A percentile compares a stretch with the other conserved stretches of the same genome.
phyloP scores from a whole-genome alignment of 2,888 invertebrate genomes.

The Bellardia pandia region DNA sequence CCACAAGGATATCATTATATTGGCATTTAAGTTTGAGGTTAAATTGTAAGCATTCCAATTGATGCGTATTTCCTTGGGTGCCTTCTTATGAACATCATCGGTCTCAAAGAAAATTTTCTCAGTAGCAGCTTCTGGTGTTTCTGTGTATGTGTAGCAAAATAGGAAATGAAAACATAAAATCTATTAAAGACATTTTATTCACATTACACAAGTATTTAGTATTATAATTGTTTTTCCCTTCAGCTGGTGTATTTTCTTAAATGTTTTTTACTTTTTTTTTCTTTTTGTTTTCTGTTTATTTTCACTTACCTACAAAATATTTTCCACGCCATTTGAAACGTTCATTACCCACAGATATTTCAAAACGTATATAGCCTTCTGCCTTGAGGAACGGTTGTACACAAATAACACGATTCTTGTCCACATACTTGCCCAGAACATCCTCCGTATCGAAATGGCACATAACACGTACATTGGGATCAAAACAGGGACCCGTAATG shows the following conservation, averaged over 20 bases:
- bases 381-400: conserved; percentile 94
- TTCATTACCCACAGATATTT: conserved; percentile 92
- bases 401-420: conserved; percentile 93
- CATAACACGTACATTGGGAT: conserved; percentile 89
- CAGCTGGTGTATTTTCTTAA: background rate
- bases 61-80: conserved; percentile 90
- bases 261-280: background rate
- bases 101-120: conserved; percentile 93
- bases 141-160: conserved; percentile 83
- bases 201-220: background rate
- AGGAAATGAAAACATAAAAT: conserved; percentile 6
- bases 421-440: conserved; percentile 90
- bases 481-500: conserved; percentile 97
- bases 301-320: conserved; percentile 93
- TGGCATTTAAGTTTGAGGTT: conserved; percentile 90
- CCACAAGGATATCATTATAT: conserved; percentile 93
- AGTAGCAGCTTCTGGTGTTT: conserved; percentile 94
- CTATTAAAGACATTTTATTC: background rate
- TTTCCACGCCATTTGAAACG: conserved; percentile 95
- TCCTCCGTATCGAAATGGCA: conserved; percentile 94
- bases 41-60: conserved; percentile 94
- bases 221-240: background rate
- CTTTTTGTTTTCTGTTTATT: background rate
- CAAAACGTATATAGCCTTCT: conserved; percentile 94
- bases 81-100: conserved; percentile 89